Evolutionary conservation across 2,113 vertebrate species (phyloP).

Genomic region (Monopterus albus): DNA sequence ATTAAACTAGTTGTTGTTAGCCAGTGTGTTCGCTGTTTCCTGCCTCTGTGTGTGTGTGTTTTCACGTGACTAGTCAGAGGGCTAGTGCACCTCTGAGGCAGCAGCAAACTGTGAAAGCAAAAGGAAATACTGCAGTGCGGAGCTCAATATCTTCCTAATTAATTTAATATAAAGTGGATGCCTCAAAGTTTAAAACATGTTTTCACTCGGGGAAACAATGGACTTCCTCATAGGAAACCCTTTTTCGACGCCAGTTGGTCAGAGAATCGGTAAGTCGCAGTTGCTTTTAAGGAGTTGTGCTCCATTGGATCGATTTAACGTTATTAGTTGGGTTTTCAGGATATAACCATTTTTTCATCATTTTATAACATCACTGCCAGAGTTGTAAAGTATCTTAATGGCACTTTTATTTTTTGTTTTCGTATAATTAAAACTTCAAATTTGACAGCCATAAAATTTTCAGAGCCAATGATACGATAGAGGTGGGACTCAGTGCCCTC

Average conservation of each 20-base stretch:
- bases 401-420: neutral
- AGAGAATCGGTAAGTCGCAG: constrained; percentile 89
- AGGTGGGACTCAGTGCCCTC: constrained; percentile 6
- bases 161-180: neutral
- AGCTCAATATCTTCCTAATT: neutral
- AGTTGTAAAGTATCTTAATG: fast-evolving
- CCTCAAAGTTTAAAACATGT: constrained; percentile 46
- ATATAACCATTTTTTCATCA: fast-evolving
- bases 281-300: neutral
- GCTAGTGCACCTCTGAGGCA: constrained; percentile 23
- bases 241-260: constrained; percentile 91
- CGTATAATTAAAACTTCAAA: neutral
- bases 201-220: constrained; percentile 81
- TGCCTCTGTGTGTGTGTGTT: neutral
- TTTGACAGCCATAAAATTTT: constrained; percentile 26
- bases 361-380: neutral
- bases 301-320: neutral
- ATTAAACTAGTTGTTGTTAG: neutral
- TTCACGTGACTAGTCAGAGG: constrained; percentile 65
- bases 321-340: neutral
- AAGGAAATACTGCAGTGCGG: constrained; percentile 7
- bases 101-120: constrained; percentile 15
- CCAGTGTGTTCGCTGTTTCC: neutral
- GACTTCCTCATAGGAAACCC: constrained; percentile 92
- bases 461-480: constrained; percentile 1